Evolutionary conservation across 23 tunicate species (phyloP).

Genomic region (Trididemnum clinides): DNA sequence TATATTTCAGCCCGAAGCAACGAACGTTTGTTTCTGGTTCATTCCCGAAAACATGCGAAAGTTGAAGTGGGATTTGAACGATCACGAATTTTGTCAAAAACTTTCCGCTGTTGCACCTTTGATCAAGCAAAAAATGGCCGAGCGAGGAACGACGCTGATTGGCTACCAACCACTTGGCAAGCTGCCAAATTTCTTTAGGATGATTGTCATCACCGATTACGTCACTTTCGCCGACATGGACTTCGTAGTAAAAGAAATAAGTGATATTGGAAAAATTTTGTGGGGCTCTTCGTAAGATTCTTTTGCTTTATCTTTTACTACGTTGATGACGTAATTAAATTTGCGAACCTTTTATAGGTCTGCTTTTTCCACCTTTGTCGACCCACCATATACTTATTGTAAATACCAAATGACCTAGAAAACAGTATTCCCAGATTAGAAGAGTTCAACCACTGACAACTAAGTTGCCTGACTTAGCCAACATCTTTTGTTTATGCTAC

Average conservation of each 20-base stretch:
- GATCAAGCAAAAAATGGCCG: constrained; percentile 65
- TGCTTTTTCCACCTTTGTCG: too few relatives aligned
- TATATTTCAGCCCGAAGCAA: constrained; percentile 81
- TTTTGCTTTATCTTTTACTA: too few relatives aligned
- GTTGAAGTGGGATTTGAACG: constrained; percentile 4
- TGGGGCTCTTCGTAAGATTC: too few relatives aligned
- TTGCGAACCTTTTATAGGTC: too few relatives aligned
- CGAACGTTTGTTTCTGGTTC: constrained; percentile 88
- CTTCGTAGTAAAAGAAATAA: constrained; percentile 61
- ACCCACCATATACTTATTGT: too few relatives aligned
- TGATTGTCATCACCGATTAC: constrained; percentile 78
- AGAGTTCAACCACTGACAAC: too few relatives aligned
- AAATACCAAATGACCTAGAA: too few relatives aligned
- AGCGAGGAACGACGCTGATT: constrained; percentile 46
- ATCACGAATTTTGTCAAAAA: constrained; percentile 30
- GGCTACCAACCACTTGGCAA: constrained; percentile 68
- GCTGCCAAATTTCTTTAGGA: constrained; percentile 74
- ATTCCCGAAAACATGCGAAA: constrained; percentile 64
- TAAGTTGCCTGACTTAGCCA: too few relatives aligned
- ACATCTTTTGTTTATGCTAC: too few relatives aligned
- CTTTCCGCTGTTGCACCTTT: constrained; percentile 51
- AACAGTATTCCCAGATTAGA: too few relatives aligned
- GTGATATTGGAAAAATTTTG: constrained; percentile 45
- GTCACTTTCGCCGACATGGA: constrained; percentile 61
- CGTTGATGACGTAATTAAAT: too few relatives aligned